Evolutionary conservation across 1,140 invertebrate species (phyloP), one percentile per base, ranked within the genome.

Genomic region (Chionoecetes opilio): DNA sequence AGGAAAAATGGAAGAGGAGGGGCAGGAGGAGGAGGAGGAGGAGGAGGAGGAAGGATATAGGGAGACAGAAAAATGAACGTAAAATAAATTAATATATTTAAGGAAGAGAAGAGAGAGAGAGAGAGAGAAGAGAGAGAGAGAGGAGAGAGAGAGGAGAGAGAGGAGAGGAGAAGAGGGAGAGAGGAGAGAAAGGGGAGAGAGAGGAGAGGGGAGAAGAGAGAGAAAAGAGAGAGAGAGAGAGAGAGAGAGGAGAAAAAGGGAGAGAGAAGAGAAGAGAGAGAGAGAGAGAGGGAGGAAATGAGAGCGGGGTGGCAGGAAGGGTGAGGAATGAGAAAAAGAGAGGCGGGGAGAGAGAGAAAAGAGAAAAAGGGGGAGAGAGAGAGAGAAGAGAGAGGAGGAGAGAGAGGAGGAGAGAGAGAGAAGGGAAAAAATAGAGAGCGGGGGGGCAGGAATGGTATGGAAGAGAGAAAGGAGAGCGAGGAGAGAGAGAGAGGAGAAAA

Each of bases 401-500:
- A 53, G 89, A 53, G 89, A 21, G n/a, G 32, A n/a, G n/a, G 89
- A 14, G 29, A 75, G 46, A n/a, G 37, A 38, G 17, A 38, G 34
- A 38, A 29, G 26, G 0, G 29, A 38, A 37, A 29, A 26, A 31
- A 46, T 31, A 46, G n/a, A 31, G 31, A 17, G 2, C 3, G 41
- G n/a, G 26, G 34, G 29, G 37, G n/a, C n/a, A 8, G 89, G 41
- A 14, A 34, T 8, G 38, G 14, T 63, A 11, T 41, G 89, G n/a
- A 75, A 75, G 87, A 26, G 34, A 26, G 46, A 41, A 26, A 41
- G n/a, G 21, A 26, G 29, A 8, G 11, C 29, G 82, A 31, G 41
- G 31, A 26, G 90, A 63, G 53, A 53, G 90, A 63, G 31, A 34
- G 90, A 75, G 90, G 41, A 63, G 26, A 32, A 75, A 29, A 29